Conservation (phyloP, 2,888 invertebrate genomes). For the Timema podura region DNA sequence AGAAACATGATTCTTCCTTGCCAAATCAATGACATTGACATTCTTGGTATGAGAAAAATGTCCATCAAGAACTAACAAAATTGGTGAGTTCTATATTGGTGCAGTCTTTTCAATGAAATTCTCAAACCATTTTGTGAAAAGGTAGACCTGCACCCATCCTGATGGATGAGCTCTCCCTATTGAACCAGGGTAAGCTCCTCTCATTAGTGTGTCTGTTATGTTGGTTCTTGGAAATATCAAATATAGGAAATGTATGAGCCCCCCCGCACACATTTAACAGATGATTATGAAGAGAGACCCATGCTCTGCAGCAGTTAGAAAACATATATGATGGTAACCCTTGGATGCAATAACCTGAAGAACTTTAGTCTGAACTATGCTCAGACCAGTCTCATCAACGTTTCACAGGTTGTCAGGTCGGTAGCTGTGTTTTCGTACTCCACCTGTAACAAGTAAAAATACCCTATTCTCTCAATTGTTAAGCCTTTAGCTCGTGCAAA, state of each 20-base stretch:
- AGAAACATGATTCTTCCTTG: background rate
- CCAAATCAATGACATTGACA: background rate
- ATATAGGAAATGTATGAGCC: constrained; percentile 21
- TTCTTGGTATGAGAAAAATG: constrained; percentile 1
- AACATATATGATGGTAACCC: constrained; percentile 16
- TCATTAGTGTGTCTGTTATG: constrained; percentile 9
- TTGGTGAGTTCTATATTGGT: background rate
- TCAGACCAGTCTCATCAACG: constrained; percentile 25
- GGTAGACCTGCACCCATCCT: constrained; percentile 18
- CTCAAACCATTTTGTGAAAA: constrained; percentile 6
- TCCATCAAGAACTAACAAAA: constrained; percentile 4
- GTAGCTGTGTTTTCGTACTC: background rate
- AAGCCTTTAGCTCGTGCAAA: constrained; percentile 2
- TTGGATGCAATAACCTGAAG: constrained; percentile 11
- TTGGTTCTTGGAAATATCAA: constrained; percentile 25
- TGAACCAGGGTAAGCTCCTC: constrained; percentile 20
- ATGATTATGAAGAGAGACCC: constrained; percentile 23
- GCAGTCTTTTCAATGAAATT: background rate
- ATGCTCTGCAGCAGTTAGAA: constrained; percentile 19
- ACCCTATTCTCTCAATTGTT: constrained; percentile 1
- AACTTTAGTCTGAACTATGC: constrained; percentile 18
- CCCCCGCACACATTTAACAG: constrained; percentile 22
- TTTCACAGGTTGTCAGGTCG: constrained; percentile 20
- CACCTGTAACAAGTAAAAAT: background rate
- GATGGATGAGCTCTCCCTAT: constrained; percentile 7